phyloP scores from a whole-genome alignment of 2,797 vertebrate species.

The Lacerta viridis region DNA sequence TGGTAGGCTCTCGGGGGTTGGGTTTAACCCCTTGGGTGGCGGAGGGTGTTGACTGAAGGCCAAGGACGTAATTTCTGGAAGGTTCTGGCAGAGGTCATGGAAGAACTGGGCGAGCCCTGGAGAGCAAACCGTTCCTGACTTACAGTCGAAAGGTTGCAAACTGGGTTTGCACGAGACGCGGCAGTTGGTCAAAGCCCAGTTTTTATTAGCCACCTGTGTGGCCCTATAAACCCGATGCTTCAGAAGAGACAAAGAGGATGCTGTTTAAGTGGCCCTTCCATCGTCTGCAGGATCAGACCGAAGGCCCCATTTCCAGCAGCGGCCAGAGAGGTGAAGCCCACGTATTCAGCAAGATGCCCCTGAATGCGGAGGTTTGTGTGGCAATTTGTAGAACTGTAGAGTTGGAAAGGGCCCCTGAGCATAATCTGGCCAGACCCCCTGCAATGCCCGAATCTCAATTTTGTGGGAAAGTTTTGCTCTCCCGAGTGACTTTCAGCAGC shows the following conservation, averaged over 20 bases:
- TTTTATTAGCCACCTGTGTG: conserved; percentile 66
- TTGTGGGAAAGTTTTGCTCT: neutral
- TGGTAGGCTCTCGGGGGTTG: conserved; percentile 15
- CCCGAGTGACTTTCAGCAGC: neutral
- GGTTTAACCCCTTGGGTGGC: conserved; percentile 5
- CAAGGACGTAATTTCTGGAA: conserved; percentile 33
- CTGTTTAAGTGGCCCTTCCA: neutral
- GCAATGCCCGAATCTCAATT: too few species aligned
- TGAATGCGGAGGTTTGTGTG: neutral
- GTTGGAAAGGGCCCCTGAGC: too few species aligned
- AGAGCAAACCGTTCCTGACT: neutral
- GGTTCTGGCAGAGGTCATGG: conserved; percentile 37
- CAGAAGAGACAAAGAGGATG: neutral
- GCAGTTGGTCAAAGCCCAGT: neutral
- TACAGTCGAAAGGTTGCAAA: conserved; percentile 43
- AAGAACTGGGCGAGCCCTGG: conserved; percentile 33
- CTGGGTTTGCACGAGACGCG: conserved; percentile 43
- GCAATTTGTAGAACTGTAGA: too few species aligned
- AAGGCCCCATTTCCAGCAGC: neutral
- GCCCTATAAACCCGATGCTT: conserved; percentile 3
- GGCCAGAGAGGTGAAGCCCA: neutral
- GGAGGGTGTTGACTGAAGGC: rapidly evolving
- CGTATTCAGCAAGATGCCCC: too few species aligned
- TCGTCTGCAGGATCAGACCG: neutral
- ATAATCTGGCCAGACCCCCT: too few species aligned